Percentiles rank a stretch among this genome's conserved stretches.
Evolutionary conservation across 2,113 vertebrate species (phyloP).

Genomic region (Hepsetus odoe): DNA sequence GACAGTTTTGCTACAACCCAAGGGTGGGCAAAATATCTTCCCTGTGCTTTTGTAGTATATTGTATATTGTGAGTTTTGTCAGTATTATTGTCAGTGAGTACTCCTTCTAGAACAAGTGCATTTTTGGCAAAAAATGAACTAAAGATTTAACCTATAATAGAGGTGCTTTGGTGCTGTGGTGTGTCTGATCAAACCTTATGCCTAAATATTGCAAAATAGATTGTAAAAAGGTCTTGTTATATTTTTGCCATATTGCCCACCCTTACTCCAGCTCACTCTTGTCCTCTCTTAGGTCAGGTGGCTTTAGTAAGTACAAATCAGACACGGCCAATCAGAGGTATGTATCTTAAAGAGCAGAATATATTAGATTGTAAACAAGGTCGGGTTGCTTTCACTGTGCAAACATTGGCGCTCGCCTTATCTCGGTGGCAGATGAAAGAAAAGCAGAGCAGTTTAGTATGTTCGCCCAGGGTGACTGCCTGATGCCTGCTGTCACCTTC

Average conservation of each 20-base stretch:
- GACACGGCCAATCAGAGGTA: conserved; percentile 72
- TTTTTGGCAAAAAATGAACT: too few species aligned
- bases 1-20: neutral
- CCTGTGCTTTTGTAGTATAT: too few species aligned
- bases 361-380: conserved; percentile 18
- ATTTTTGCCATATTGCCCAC: conserved; percentile 9
- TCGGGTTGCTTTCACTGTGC: neutral
- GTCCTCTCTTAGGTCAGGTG: conserved; percentile 71
- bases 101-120: too few species aligned
- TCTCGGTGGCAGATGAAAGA: conserved; percentile 32
- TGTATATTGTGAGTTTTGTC: too few species aligned
- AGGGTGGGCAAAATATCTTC: neutral
- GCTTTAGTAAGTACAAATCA: conserved; percentile 68
- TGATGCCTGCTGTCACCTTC: conserved; percentile 45
- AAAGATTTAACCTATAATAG: too few species aligned
- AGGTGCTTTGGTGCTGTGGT: too few species aligned
- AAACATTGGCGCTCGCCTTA: conserved; percentile 11
- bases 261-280: conserved; percentile 45
- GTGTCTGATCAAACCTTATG: too few species aligned
- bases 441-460: conserved; percentile 45
- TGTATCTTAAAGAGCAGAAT: conserved; percentile 60
- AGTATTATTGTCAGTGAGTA: too few species aligned
- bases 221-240: conserved; percentile 22
- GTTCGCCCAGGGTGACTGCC: conserved; percentile 32
- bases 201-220: too few species aligned